phyloP scores from a whole-genome alignment of 1,140 invertebrate genomes.

The Caenorhabditis inopinata region DNA sequence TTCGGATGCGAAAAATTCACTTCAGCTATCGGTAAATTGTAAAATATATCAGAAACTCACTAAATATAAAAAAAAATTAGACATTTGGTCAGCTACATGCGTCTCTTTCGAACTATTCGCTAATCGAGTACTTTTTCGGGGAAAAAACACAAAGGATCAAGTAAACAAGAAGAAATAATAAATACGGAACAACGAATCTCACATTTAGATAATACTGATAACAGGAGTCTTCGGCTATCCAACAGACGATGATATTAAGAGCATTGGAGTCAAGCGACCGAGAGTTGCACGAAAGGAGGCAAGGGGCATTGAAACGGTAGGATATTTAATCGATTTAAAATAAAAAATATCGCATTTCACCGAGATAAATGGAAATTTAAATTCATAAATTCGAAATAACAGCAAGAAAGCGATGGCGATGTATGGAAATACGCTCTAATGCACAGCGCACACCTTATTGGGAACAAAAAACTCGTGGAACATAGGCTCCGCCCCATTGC shows the following conservation, averaged over 20 bases:
- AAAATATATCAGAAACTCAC: too few species aligned
- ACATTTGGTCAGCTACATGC: conserved; percentile 98
- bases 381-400: neutral
- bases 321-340: neutral
- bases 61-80: conserved; percentile 68
- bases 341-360: too few species aligned
- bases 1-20: conserved; percentile 46
- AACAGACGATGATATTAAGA: conserved; percentile 69
- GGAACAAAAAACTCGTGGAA: too few species aligned
- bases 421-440: too few species aligned
- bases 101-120: conserved; percentile 83
- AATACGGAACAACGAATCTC: neutral
- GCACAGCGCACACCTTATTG: too few species aligned
- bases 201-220: conserved; percentile 81
- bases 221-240: conserved; percentile 96
- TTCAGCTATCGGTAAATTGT: conserved; percentile 12
- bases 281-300: conserved; percentile 31
- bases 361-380: neutral
- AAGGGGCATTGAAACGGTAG: conserved; percentile 41
- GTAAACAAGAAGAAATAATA: neutral
- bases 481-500: too few species aligned
- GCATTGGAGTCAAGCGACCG: conserved; percentile 42
- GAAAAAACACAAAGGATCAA: conserved; percentile 95
- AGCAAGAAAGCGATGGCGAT: too few species aligned
- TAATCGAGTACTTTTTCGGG: conserved; percentile 98